Conservation (phyloP, 2,113 vertebrate genomes). For the Silurus glanis region DNA sequence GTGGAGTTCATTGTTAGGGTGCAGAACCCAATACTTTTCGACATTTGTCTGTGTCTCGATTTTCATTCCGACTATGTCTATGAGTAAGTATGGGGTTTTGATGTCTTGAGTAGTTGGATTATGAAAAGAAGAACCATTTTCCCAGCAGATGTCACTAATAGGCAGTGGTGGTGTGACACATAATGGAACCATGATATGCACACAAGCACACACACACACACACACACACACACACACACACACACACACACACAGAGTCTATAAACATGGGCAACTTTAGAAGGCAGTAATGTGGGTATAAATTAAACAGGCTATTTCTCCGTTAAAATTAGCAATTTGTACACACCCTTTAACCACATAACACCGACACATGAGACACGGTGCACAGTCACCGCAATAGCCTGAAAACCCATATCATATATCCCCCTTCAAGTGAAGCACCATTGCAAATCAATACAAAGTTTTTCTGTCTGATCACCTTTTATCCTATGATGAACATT, state of each 20-base stretch:
- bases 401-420: not conserved
- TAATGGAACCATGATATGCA: not conserved
- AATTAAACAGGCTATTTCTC: not conserved
- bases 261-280: conserved; percentile 30
- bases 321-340: not conserved
- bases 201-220: conserved; percentile 29
- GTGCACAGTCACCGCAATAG: not conserved
- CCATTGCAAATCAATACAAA: not conserved
- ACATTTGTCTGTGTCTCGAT: not conserved
- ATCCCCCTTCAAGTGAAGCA: not conserved
- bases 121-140: conserved; percentile 47
- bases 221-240: conserved; percentile 30
- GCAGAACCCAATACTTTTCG: not conserved
- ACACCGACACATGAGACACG: not conserved
- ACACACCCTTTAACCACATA: conserved; percentile 26
- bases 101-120: conserved; percentile 27
- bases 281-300: conserved; percentile 21
- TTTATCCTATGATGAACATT: not conserved
- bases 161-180: conserved; percentile 56
- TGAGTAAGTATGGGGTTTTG: conserved; percentile 1
- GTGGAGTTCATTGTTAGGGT: conserved; percentile 33
- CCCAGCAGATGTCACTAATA: conserved; percentile 63
- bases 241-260: conserved; percentile 2
- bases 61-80: not conserved
- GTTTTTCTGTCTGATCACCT: not conserved